Evolutionary conservation across 2,113 vertebrate species (phyloP), one percentile per base, ranked within the genome.

Genomic region (Uropsilus gracilis): DNA sequence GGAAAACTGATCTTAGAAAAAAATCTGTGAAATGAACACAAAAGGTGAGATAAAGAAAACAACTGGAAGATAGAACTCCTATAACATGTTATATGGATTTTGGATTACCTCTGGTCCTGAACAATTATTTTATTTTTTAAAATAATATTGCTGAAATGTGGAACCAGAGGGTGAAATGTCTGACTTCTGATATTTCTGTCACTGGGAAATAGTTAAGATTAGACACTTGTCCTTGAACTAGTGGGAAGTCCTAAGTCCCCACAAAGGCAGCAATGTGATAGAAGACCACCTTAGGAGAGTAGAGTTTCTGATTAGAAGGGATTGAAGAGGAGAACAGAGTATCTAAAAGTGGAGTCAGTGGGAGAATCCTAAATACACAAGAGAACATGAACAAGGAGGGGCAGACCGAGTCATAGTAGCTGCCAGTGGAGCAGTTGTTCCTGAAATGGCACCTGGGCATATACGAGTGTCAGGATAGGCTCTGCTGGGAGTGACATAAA

Each of bases 71-170:
- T 42, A 44, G 53, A 42, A 78, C 57, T 37, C 26, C 24, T 18
- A 6, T 57, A 71, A 48, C 22, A 18, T 83, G 32, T 50, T 91
- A 57, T 48, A 14, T 55, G 34, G 13, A 20, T 16, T 88, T 87
- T 91, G 28, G 13, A 13, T 95, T 89, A 72, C 55, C 48, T 59
- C 86, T 86, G 28, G 73, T 86, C 12, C 16, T 55, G 13, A 76
- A 59, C 42, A 72, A 73, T 17, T 57, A 24, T 63, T 93, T 93
- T 88, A 75, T 90, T 73, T 90, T 95, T 94, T 46, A 90, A 95
- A 88, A 50, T 59, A 37, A 37, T 50, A 64, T 66, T 85, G 32
- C 24, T 91, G 34, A 88, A 46, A 83, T 44, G 12, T 50, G n/a
- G 26, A 85, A 14, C 46, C 68, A 95, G 72, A 90, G 63, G 44